Evolutionary conservation across 2,113 vertebrate genomes (phyloP), one percentile per base, ranked within the genome.

Genomic region (Baryphthengus martii): DNA sequence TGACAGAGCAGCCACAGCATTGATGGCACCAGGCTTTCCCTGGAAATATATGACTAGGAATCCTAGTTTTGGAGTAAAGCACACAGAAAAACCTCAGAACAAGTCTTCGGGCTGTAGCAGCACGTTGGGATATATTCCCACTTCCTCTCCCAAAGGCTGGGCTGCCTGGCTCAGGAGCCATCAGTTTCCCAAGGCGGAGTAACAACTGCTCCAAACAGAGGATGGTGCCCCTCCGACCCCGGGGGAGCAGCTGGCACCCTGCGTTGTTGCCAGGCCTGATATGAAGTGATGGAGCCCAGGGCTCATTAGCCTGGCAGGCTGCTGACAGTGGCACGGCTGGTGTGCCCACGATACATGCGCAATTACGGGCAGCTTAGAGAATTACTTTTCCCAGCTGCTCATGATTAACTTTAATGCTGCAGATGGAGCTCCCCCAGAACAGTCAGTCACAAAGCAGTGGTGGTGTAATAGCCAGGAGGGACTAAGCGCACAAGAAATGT

Each of bases 261-360:
- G 19, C 1, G 0, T 52, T 21, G 47, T 55, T 86, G 37, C 18
- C 39, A 21, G 71, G 29, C 13, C 9, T 66, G 56, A 79, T 56
- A 74, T 16, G 31, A 39, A 42, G 44, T 56, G 85, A 56, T n/a
- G 47, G 73, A 89, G 52, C 23, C 31, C 47, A 76, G 73, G n/a
- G 37, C 33, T 79, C 40, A 20, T 66, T 56, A 80, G 14, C 18
- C 37, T 59, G 40, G 21, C 50, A 78, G 56, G 45, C 63, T 0
- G 3, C 24, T 0, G 2, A 7, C 0, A 1, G 31, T 0, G 0
- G 52, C 33, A n/a, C 1, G 2, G 56, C 11, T 25, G n/a, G 33
- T 61, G 24, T 20, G 39, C 17, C 16, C 45, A 19, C 5, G 40
- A 11, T 21, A 37, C 40, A 21, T 44, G 45, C 3, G 7, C 26